Conservation (phyloP, 2,888 invertebrate genomes). For the Xylota segnis region DNA sequence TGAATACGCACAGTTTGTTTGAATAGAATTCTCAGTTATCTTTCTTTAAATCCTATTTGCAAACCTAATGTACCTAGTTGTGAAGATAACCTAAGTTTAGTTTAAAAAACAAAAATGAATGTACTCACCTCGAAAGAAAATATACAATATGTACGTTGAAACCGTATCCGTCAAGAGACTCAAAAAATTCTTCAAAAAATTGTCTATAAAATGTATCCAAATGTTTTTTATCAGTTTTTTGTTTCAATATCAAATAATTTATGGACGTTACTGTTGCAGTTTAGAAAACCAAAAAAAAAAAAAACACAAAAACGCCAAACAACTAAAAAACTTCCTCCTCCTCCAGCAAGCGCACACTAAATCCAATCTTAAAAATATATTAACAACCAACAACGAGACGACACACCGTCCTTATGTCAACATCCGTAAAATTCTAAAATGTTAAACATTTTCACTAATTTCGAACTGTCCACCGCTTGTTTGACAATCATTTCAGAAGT, state of each 20-base stretch:
- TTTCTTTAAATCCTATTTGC: slow-evolving; percentile 19
- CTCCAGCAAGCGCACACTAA: background rate
- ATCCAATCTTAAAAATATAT: background rate
- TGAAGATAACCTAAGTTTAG: background rate
- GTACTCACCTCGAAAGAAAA: slow-evolving; percentile 18
- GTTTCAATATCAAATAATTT: slow-evolving; percentile 39
- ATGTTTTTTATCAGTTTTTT: slow-evolving; percentile 29
- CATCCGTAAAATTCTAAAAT: slow-evolving; percentile 32
- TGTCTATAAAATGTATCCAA: slow-evolving; percentile 68
- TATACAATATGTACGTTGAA: too few relatives aligned
- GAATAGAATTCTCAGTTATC: slow-evolving; percentile 17
- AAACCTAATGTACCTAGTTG: background rate
- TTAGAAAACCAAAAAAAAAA: background rate
- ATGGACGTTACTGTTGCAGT: slow-evolving; percentile 61
- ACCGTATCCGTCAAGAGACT: slow-evolving; percentile 53
- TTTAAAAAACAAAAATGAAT: background rate
- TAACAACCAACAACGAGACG: background rate
- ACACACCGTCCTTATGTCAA: slow-evolving; percentile 28
- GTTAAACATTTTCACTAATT: slow-evolving; percentile 37
- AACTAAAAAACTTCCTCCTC: too few relatives aligned
- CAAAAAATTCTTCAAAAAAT: slow-evolving; percentile 39
- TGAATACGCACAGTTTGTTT: slow-evolving; percentile 2
- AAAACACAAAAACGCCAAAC: too few relatives aligned
- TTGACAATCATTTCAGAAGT: slow-evolving; percentile 42
- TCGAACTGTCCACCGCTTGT: slow-evolving; percentile 22